A percentile compares a stretch with the other conserved stretches of the same genome.
Conservation (phyloP, 2,113 vertebrate species). For the Peromyscus maniculatus region DNA sequence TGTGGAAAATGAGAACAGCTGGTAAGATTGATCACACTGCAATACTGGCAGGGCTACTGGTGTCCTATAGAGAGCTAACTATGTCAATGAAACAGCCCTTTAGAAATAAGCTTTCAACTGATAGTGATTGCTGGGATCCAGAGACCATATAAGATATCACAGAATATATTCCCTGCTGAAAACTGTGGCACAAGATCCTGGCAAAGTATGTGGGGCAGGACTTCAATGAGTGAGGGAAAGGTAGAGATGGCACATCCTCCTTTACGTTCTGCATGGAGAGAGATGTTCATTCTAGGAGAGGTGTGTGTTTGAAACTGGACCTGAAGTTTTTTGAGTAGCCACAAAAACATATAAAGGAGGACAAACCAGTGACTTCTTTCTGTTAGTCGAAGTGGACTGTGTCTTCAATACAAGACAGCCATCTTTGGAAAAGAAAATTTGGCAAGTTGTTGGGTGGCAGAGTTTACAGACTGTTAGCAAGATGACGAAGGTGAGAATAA, state of each 20-base stretch:
- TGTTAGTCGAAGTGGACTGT: not conserved
- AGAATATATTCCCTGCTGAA: not conserved
- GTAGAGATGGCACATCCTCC: not conserved
- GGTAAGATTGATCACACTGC: too few species aligned
- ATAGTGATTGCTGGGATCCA: not conserved
- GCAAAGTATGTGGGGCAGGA: not conserved
- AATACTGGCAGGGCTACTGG: not conserved
- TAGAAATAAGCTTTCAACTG: not conserved
- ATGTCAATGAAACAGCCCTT: not conserved
- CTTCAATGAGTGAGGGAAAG: not conserved
- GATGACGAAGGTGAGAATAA: not conserved
- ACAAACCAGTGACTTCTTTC: not conserved
- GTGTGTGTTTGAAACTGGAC: not conserved
- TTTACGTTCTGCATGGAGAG: not conserved
- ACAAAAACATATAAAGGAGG: not conserved
- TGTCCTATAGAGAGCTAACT: not conserved
- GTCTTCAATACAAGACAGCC: not conserved
- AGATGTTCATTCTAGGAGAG: not conserved
- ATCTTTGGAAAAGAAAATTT: not conserved
- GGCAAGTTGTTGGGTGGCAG: not conserved
- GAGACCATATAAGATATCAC: not conserved
- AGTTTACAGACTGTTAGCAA: not conserved
- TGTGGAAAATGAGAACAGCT: not conserved
- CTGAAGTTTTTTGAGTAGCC: not conserved
- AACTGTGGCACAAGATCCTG: not conserved